phyloP scores from a whole-genome alignment of 2,113 vertebrate genomes.

The Petaurus breviceps region DNA sequence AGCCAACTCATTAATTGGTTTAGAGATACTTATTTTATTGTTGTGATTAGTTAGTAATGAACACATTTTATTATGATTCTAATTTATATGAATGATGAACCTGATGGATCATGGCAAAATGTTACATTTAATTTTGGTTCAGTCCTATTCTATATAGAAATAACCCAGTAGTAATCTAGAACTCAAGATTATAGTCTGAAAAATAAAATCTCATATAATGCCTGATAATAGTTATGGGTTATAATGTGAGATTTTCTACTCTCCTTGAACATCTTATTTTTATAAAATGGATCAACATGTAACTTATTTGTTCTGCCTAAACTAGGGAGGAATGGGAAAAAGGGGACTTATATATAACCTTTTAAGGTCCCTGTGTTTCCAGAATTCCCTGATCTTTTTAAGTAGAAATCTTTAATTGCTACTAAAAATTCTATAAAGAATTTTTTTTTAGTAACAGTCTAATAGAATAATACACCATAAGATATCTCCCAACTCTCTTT shows the following conservation, averaged over 20 bases:
- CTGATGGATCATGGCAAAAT: neutral
- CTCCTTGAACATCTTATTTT: neutral
- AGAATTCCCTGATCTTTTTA: neutral
- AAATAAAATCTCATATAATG: slow-evolving; percentile 7
- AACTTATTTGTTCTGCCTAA: neutral
- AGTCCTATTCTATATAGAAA: slow-evolving; percentile 22
- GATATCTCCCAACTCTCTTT: slow-evolving; percentile 18
- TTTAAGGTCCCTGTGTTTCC: neutral
- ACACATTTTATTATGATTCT: slow-evolving; percentile 10
- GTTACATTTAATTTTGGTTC: neutral
- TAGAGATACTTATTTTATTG: neutral
- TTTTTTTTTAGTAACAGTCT: neutral
- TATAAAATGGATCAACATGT: neutral
- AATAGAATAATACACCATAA: neutral
- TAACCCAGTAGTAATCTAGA: neutral
- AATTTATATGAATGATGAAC: neutral
- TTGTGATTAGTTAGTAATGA: neutral
- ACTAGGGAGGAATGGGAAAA: neutral
- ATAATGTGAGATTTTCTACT: neutral
- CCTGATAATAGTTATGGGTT: neutral
- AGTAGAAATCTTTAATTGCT: neutral
- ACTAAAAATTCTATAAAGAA: neutral
- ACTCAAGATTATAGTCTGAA: neutral
- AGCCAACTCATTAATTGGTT: neutral
- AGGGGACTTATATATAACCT: neutral